phyloP scores from a whole-genome alignment of 2,113 vertebrate species.

The Tympanuchus pallidicinctus region DNA sequence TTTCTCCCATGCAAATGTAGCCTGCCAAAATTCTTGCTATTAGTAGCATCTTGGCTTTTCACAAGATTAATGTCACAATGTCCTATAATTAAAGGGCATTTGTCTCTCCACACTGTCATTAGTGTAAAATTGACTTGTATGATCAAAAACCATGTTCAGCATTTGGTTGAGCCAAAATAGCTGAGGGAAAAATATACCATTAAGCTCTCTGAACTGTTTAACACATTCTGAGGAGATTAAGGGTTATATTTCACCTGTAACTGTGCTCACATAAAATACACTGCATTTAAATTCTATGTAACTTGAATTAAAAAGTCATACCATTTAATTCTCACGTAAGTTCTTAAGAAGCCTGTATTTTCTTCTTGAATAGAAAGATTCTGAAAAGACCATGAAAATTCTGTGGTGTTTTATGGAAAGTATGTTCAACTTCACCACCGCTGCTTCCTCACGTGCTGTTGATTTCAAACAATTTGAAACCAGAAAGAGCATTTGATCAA shows the following conservation, averaged over 20 bases:
- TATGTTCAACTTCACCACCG: background rate
- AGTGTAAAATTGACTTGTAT: slow-evolving; percentile 11
- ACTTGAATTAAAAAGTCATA: background rate
- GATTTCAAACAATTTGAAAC: slow-evolving; percentile 9
- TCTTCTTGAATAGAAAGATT: background rate
- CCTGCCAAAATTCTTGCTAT: slow-evolving; percentile 7
- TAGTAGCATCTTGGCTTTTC: slow-evolving; percentile 1
- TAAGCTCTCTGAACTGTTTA: background rate
- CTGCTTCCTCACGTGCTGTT: background rate
- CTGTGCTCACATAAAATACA: background rate
- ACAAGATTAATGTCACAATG: background rate
- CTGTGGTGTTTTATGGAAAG: background rate
- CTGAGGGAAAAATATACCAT: background rate
- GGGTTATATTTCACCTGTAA: background rate
- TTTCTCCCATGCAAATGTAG: background rate
- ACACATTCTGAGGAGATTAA: background rate
- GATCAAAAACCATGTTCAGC: background rate
- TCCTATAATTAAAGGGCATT: background rate
- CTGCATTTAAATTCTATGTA: background rate
- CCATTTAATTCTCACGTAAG: background rate
- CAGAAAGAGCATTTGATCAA: background rate
- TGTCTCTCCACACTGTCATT: background rate
- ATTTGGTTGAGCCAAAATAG: slow-evolving; percentile 13
- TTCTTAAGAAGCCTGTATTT: background rate
- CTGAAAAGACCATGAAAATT: background rate